Conservation (phyloP, 2,888 invertebrate genomes). For the Flexamia atlantica region DNA sequence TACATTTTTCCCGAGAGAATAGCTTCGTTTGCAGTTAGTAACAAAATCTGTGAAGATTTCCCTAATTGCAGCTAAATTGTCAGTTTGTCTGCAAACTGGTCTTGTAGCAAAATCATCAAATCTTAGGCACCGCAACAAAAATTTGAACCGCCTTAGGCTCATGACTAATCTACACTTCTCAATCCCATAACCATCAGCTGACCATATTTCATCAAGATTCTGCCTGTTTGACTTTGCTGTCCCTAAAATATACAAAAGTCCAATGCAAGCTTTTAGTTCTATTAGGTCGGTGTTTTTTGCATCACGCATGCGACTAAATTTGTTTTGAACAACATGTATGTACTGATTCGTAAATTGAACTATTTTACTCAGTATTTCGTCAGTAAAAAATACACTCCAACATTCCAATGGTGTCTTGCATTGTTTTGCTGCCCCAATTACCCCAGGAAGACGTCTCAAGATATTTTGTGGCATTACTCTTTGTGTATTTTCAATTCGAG, state of each 20-base stretch:
- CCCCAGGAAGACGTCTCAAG: conserved; percentile 62
- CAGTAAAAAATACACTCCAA: conserved; percentile 66
- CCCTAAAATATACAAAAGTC: conserved; percentile 65
- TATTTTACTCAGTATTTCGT: conserved; percentile 66
- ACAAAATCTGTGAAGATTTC: conserved; percentile 71
- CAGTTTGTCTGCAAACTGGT: conserved; percentile 68
- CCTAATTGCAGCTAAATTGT: conserved; percentile 70
- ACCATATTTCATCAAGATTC: conserved; percentile 66
- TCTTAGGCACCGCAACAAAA: conserved; percentile 48
- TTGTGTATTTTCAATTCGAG: conserved; percentile 8
- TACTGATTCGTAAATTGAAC: conserved; percentile 66
- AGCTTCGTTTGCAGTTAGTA: conserved; percentile 70
- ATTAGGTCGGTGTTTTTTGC: conserved; percentile 17
- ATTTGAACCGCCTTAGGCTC: conserved; percentile 58
- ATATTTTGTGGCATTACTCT: conserved; percentile 10
- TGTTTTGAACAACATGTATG: conserved; percentile 42
- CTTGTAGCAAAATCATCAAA: conserved; percentile 63
- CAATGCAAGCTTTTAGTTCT: conserved; percentile 68
- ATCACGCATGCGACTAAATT: conserved; percentile 43
- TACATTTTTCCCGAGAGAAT: conserved; percentile 65
- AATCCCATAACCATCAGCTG: conserved; percentile 61
- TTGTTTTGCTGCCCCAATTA: conserved; percentile 65
- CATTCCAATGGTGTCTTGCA: conserved; percentile 66
- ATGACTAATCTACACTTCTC: conserved; percentile 62
- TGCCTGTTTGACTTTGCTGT: conserved; percentile 58